phyloP scores from a whole-genome alignment of 64 coral and sea anemone species.

The Dendronephthya gigantea region DNA sequence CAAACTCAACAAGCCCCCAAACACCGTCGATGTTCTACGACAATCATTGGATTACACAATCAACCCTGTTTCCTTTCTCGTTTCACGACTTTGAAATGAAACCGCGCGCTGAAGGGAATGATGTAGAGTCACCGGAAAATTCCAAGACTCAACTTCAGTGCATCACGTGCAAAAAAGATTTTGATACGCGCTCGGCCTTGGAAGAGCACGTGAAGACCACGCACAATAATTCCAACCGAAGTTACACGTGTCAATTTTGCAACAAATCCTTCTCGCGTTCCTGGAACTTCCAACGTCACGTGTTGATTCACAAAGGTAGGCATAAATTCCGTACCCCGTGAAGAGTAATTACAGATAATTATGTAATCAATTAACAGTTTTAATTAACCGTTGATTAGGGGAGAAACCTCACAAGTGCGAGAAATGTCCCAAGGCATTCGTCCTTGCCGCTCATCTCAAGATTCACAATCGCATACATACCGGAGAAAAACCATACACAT shows the following conservation, averaged over 20 bases:
- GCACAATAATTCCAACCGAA: background rate
- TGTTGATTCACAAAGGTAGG: slow-evolving; percentile 83
- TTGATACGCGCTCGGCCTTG: background rate
- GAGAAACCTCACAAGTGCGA: slow-evolving; percentile 97
- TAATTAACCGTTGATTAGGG: too few species aligned
- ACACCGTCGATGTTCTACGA: slow-evolving; percentile 1
- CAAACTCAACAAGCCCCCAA: background rate
- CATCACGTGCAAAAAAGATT: background rate
- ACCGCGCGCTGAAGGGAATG: background rate
- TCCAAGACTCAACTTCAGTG: background rate
- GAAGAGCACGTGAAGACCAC: background rate
- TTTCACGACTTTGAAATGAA: slow-evolving; percentile 4
- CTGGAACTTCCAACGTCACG: slow-evolving; percentile 97
- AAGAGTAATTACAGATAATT: background rate
- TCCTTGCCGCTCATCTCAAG: slow-evolving; percentile 85
- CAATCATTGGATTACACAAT: background rate
- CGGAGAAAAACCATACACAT: slow-evolving; percentile 90
- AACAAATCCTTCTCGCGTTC: slow-evolving; percentile 93
- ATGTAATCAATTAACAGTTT: background rate
- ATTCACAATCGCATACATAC: slow-evolving; percentile 98
- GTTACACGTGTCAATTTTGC: slow-evolving; percentile 69
- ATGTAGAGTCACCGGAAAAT: background rate
- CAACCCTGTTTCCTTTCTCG: background rate
- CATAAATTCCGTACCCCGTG: background rate
- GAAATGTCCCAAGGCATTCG: slow-evolving; percentile 96